These are phyloP conservation scores for Syngnathoides biaculeatus DNA, from an alignment of 2,113 vertebrate genomes.

Conservation along the genomic window DNA sequence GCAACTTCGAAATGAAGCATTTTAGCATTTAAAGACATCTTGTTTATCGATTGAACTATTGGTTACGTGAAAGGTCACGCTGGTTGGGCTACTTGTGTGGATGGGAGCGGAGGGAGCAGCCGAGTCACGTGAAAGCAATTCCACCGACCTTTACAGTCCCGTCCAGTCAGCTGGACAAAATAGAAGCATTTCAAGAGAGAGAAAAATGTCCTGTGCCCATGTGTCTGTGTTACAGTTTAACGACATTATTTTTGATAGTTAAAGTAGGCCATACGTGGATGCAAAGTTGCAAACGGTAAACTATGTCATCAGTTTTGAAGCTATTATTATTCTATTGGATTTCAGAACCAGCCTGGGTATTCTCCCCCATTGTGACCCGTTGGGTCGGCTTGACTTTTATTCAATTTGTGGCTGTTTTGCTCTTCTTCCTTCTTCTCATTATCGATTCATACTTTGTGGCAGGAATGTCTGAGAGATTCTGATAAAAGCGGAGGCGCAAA, in stretches of 20 bases:
- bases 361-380: slow-evolving; percentile 4
- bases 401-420: neutral
- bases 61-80: too few relatives aligned
- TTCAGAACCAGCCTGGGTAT: neutral
- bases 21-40: neutral
- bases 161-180: too few relatives aligned
- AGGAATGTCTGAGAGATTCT: slow-evolving; percentile 4
- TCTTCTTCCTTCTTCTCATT: neutral
- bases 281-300: neutral
- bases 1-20: too few relatives aligned
- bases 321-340: neutral
- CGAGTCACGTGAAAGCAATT: too few relatives aligned
- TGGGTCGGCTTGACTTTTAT: slow-evolving; percentile 3
- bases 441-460: slow-evolving; percentile 1
- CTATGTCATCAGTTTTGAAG: neutral
- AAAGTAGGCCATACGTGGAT: neutral
- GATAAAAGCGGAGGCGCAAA: neutral
- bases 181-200: too few relatives aligned
- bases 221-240: too few relatives aligned
- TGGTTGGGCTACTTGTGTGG: too few relatives aligned
- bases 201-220: too few relatives aligned
- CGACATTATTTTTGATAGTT: too few relatives aligned
- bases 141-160: too few relatives aligned
- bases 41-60: neutral
- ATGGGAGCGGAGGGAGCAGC: neutral